Percentiles rank a stretch among this genome's conserved stretches.
Evolutionary conservation across 2,888 invertebrate genomes (phyloP).

Genomic region (Oscheius onirici): DNA sequence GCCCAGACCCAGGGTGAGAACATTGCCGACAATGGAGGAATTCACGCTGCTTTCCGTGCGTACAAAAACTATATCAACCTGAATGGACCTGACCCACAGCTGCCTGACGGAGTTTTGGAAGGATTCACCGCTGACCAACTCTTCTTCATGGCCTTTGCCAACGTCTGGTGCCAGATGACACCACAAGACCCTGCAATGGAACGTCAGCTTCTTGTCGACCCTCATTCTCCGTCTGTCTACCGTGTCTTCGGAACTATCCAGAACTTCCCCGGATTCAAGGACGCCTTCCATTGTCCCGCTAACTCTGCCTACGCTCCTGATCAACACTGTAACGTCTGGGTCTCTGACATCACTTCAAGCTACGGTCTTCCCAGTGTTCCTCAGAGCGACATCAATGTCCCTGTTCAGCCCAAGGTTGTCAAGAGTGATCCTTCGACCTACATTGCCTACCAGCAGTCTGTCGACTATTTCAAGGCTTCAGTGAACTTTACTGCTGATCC

Average conservation of each 20-base stretch:
- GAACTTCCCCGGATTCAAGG: slow-evolving; percentile 69
- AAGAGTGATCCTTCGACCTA: slow-evolving; percentile 40
- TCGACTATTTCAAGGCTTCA: slow-evolving; percentile 47
- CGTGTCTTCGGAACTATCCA: slow-evolving; percentile 60
- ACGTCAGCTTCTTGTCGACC: slow-evolving; percentile 54
- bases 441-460: slow-evolving; percentile 47
- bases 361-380: slow-evolving; percentile 34
- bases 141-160: slow-evolving; percentile 61
- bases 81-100: slow-evolving; percentile 60
- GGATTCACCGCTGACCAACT: slow-evolving; percentile 57
- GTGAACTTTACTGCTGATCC: slow-evolving; percentile 57
- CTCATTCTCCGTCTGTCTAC: slow-evolving; percentile 58
- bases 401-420: slow-evolving; percentile 38
- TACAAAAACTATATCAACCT: slow-evolving; percentile 59
- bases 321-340: slow-evolving; percentile 66
- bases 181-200: slow-evolving; percentile 31
- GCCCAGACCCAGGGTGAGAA: slow-evolving; percentile 76
- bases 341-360: slow-evolving; percentile 36
- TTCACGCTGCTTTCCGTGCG: slow-evolving; percentile 66
- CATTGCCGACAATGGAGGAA: slow-evolving; percentile 76
- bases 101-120: slow-evolving; percentile 56
- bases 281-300: slow-evolving; percentile 68
- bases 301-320: slow-evolving; percentile 54
- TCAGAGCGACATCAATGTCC: slow-evolving; percentile 37
- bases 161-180: slow-evolving; percentile 56